phyloP scores from a whole-genome alignment of 92 coral and sea anemone species.

The Epizoanthus fatuus region DNA sequence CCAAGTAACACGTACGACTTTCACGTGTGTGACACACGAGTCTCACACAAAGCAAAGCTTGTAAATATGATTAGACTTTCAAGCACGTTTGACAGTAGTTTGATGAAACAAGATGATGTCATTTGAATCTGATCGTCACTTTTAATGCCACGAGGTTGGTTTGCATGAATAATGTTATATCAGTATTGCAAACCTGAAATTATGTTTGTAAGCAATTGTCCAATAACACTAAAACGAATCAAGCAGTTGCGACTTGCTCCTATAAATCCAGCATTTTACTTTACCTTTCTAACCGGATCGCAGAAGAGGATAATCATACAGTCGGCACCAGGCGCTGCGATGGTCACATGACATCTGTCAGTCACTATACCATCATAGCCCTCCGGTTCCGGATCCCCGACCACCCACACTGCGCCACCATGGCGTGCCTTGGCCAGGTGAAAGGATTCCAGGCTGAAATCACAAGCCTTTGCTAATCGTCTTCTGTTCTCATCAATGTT shows the following conservation, averaged over 20 bases:
- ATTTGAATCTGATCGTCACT: too few species aligned
- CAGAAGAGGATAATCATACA: conserved; percentile 81
- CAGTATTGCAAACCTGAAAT: too few species aligned
- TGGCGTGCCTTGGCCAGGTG: conserved; percentile 78
- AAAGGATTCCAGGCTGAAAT: conserved; percentile 69
- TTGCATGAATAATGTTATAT: too few species aligned
- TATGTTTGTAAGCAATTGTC: too few species aligned
- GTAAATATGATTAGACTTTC: not conserved
- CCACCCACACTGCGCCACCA: conserved; percentile 87
- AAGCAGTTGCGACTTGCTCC: too few species aligned
- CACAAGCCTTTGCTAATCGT: conserved; percentile 74
- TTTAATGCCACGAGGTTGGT: too few species aligned
- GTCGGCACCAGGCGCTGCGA: conserved; percentile 93
- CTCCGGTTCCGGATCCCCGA: conserved; percentile 86
- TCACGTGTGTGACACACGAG: too few species aligned
- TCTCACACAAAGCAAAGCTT: too few species aligned
- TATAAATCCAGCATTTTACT: too few species aligned
- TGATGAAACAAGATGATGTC: too few species aligned
- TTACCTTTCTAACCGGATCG: conserved; percentile 90
- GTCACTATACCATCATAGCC: conserved; percentile 89
- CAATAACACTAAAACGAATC: too few species aligned
- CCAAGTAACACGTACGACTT: too few species aligned
- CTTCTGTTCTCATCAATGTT: conserved; percentile 84
- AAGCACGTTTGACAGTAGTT: not conserved
- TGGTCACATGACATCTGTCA: conserved; percentile 63